Percentiles rank a stretch among this genome's conserved stretches.
Conservation (phyloP, 1,140 invertebrate genomes). For the Lepidotrigona ventralis region DNA sequence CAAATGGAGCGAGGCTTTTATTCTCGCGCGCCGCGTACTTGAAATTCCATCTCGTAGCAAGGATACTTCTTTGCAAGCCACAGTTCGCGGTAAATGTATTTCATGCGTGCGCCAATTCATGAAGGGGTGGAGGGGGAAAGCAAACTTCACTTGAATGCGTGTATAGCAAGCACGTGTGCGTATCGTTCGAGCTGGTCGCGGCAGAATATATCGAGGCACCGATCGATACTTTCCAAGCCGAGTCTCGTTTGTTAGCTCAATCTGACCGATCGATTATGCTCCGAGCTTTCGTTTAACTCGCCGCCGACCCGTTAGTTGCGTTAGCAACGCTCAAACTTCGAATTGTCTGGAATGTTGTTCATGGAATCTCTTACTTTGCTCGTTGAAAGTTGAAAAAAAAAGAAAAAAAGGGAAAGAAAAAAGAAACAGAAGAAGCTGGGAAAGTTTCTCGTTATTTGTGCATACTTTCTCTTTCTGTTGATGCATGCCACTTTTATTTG, state of each 20-base stretch:
- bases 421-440: too few relatives aligned
- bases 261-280: background rate
- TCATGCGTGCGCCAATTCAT: slow-evolving; percentile 16
- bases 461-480: too few relatives aligned
- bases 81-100: slow-evolving; percentile 26
- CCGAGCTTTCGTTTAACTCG: background rate
- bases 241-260: background rate
- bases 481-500: too few relatives aligned
- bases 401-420: too few relatives aligned
- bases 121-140: background rate
- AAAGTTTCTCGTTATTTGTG: too few relatives aligned
- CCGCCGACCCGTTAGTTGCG: background rate
- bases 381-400: too few relatives aligned
- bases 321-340: background rate
- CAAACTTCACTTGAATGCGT: slow-evolving; percentile 48
- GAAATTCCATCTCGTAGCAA: slow-evolving; percentile 41
- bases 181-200: background rate
- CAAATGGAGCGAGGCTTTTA: slow-evolving; percentile 40
- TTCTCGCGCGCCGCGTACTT: slow-evolving; percentile 30
- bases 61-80: slow-evolving; percentile 13
- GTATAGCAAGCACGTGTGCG: slow-evolving; percentile 23
- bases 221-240: slow-evolving; percentile 7
- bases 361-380: background rate
- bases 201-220: slow-evolving; percentile 20
- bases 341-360: background rate